phyloP scores from a whole-genome alignment of 2,888 invertebrate genomes.

The Trichogramma dendrolimi region DNA sequence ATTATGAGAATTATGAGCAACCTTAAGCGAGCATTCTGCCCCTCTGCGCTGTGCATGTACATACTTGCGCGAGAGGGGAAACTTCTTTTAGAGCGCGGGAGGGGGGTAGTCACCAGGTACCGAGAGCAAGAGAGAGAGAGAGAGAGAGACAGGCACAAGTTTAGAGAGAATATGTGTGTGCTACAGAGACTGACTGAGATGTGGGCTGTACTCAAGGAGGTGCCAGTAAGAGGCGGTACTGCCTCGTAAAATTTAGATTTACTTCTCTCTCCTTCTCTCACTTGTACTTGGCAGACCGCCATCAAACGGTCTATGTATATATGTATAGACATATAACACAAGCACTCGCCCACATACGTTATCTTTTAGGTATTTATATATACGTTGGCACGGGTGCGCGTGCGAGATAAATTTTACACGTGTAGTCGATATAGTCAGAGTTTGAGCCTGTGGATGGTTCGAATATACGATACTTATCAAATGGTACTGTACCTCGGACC shows the following conservation, averaged over 20 bases:
- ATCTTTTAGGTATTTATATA: not conserved
- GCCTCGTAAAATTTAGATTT: conserved; percentile 54
- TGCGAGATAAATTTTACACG: conserved; percentile 16
- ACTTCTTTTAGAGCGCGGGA: not conserved
- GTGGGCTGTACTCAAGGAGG: conserved; percentile 51
- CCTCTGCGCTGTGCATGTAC: conserved; percentile 2
- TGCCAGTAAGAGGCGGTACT: conserved; percentile 53
- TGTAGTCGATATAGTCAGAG: too few species aligned
- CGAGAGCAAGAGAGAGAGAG: conserved; percentile 9
- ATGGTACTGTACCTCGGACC: too few species aligned
- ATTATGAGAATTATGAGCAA: conserved; percentile 50
- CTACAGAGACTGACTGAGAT: conserved; percentile 31
- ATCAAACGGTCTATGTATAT: conserved; percentile 44
- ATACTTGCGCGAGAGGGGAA: too few species aligned
- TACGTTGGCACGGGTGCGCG: not conserved
- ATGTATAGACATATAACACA: conserved; percentile 27
- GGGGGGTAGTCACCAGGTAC: conserved; percentile 18
- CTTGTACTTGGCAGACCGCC: conserved; percentile 49
- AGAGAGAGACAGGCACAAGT: conserved; percentile 10
- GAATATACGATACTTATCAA: too few species aligned
- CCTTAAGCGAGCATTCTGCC: conserved; percentile 32
- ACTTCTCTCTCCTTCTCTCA: conserved; percentile 38
- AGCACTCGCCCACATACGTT: conserved; percentile 4
- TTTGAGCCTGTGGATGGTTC: too few species aligned
- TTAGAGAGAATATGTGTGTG: conserved; percentile 11